Base-by-base conservation (phyloP, 2,888 invertebrate species). In the Catocala nupta region DNA sequence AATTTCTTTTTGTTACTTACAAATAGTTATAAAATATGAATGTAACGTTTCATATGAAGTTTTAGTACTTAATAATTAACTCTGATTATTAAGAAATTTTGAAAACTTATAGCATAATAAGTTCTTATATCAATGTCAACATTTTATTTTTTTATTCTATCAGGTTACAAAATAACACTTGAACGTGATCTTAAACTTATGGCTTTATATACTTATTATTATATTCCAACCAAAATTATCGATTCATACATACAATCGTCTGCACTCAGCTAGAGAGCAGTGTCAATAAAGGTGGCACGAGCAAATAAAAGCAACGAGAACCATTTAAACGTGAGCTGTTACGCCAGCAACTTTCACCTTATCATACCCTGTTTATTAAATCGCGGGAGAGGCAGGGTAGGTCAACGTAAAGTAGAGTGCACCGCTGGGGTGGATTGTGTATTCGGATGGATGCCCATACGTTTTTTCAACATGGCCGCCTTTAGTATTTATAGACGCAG, bases 381-480 rank as follows among this genome's bases (percentile, higher is more conserved):
- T 33, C 12, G 43, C 25, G 48, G 5, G 42, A 55, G 52, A 45
- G 65, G 54, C 53, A 44, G 65, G 65, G 55, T 49, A 69, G 81
- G 43, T 71, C 81, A 65, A 7, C 16, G 5, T 72, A 74, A 39
- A 68, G 48, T 79, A 80, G 84, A 57, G 54, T 58, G 59, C 54
- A 67, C 61, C 63, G 51, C 64, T 70, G 57, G 62, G 77, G 77
- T 70, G 70, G 71, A 80, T 73, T 83, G 85, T 84, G 82, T 81
- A 82, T 80, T 73, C 84, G 78, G 81, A 74, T 81, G 85, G 68
- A 73, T 81, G 78, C 74, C 77, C 75, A 75, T 75, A 81, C 75
- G 75, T 80, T 83, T 82, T 83, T 86, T 82, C 86, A 83, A 85
- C 84, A 83, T 83, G 85, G 80, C 75, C 69, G 82, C 69, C 63